A percentile compares a stretch with the other conserved stretches of the same genome.
Evolutionary conservation across 1,140 invertebrate genomes (phyloP).

Genomic region (Atta texana): DNA sequence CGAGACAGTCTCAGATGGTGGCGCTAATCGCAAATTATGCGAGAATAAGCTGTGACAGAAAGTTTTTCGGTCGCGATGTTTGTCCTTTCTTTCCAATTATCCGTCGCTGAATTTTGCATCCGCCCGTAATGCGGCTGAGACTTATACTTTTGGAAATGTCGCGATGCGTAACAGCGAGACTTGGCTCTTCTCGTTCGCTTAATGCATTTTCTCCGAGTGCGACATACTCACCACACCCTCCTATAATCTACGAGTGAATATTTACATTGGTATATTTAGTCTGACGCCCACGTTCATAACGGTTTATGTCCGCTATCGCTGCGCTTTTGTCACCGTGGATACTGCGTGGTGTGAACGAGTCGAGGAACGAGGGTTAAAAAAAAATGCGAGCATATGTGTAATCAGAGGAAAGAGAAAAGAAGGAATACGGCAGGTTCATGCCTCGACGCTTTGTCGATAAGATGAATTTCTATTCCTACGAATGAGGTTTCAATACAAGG

Average conservation of each 20-base stretch:
- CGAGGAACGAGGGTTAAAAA: conserved; percentile 41
- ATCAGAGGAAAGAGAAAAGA: conserved; percentile 34
- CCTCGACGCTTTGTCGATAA: conserved; percentile 27
- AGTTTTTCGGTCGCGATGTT: background rate
- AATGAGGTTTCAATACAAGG: background rate
- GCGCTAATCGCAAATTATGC: conserved; percentile 18
- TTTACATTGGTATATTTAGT: conserved; percentile 77
- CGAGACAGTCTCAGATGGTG: background rate
- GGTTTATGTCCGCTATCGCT: conserved; percentile 69
- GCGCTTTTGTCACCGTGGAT: conserved; percentile 74
- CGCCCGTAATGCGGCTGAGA: background rate
- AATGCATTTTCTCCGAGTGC: conserved; percentile 58
- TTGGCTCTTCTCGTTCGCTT: conserved; percentile 9
- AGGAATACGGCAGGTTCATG: conserved; percentile 23
- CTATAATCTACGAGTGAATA: conserved; percentile 59
- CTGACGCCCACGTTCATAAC: conserved; percentile 74
- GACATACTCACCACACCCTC: conserved; percentile 42
- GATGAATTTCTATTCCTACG: conserved; percentile 31
- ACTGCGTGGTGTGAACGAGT: conserved; percentile 10
- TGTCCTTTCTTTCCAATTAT: background rate
- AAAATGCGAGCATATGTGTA: conserved; percentile 41
- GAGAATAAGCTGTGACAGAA: conserved; percentile 4
- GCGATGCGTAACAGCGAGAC: conserved; percentile 21
- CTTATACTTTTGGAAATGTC: conserved; percentile 9
- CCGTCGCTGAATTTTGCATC: background rate